These are phyloP conservation scores for Perognathus longimembris DNA, from an alignment of 2,113 vertebrate genomes.

Conservation along the genomic window DNA sequence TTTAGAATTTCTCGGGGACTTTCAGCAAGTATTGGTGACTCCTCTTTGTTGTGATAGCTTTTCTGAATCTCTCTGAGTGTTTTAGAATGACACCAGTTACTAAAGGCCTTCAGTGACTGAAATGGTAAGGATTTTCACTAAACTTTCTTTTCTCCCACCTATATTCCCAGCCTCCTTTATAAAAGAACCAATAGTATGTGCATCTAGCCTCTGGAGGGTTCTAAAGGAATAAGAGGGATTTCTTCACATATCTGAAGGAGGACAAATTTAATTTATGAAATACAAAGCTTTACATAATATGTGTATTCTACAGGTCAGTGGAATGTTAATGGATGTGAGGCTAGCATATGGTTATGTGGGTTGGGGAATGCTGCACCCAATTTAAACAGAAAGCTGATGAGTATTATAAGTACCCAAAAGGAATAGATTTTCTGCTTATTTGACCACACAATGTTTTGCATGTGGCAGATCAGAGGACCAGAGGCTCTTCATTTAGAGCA, in stretches of 20 bases:
- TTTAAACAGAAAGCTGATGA: not conserved
- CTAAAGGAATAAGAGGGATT: not conserved
- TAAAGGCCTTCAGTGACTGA: not conserved
- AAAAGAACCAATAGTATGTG: not conserved
- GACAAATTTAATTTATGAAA: not conserved
- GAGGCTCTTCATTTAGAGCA: not conserved
- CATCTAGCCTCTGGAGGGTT: not conserved
- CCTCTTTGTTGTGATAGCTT: slow-evolving; percentile 5
- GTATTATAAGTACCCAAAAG: not conserved
- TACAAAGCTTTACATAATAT: not conserved
- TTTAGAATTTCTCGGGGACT: not conserved
- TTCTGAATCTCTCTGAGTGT: not conserved
- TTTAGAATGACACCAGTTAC: not conserved
- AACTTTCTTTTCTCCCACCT: not conserved
- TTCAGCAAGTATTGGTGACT: not conserved
- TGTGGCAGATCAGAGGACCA: not conserved
- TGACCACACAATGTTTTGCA: not conserved
- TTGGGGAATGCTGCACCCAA: slow-evolving; percentile 14
- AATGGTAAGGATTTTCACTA: not conserved
- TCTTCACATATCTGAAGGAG: slow-evolving; percentile 40
- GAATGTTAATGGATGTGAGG: not conserved
- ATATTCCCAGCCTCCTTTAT: not conserved
- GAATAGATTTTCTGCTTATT: slow-evolving; percentile 7
- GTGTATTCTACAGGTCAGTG: not conserved
- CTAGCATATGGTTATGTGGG: not conserved